Percentiles rank a stretch among this genome's conserved stretches.
These are phyloP conservation scores for Embidobia sp. DNA, from an alignment of 2,888 invertebrate species.

Conservation along the genomic window DNA sequence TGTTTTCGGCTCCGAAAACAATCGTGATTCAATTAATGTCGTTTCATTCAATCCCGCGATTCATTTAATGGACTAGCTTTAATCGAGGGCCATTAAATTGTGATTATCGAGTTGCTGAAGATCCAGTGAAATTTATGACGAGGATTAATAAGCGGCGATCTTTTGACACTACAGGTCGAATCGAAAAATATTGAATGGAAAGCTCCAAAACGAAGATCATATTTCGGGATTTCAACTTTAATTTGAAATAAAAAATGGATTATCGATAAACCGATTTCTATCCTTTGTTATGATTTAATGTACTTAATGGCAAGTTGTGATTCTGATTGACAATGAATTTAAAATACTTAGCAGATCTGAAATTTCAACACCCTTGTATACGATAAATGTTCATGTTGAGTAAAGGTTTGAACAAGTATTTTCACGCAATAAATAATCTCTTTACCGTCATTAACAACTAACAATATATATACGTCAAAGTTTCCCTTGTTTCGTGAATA, in stretches of 20 bases:
- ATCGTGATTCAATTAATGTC: conserved; percentile 49
- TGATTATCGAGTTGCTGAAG: conserved; percentile 43
- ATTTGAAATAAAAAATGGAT: conserved; percentile 4
- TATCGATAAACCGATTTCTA: too few relatives aligned
- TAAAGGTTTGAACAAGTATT: too few relatives aligned
- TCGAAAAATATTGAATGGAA: conserved; percentile 6
- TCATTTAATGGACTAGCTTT: conserved; percentile 42
- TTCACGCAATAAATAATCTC: conserved; percentile 8
- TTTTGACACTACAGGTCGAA: conserved; percentile 5
- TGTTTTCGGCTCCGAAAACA: conserved; percentile 35
- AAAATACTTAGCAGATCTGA: too few relatives aligned
- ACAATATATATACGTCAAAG: conserved; percentile 24
- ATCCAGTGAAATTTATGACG: conserved; percentile 31
- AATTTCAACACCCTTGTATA: too few relatives aligned
- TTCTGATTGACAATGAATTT: too few relatives aligned
- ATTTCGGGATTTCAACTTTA: not conserved
- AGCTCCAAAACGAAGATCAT: not conserved
- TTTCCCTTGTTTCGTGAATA: not conserved
- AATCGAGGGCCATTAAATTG: conserved; percentile 37
- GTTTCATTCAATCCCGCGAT: conserved; percentile 28
- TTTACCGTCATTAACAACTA: conserved; percentile 8
- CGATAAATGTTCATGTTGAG: too few relatives aligned
- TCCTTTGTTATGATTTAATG: too few relatives aligned
- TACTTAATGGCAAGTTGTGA: too few relatives aligned
- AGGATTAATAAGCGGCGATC: conserved; percentile 7